Conservation (phyloP, 2,797 vertebrate species). For the Balearica regulorum region DNA sequence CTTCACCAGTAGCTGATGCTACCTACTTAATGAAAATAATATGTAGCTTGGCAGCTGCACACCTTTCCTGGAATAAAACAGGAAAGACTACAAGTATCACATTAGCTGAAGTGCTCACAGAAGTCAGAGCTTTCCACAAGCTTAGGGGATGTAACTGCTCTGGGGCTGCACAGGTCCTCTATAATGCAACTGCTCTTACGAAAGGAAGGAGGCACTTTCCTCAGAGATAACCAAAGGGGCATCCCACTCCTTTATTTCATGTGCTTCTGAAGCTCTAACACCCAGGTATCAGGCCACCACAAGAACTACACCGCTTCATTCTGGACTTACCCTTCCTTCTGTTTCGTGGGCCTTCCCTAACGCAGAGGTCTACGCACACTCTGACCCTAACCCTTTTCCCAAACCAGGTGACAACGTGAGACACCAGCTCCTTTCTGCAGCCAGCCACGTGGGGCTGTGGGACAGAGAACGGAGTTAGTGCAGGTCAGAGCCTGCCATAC, state of each 20-base stretch:
- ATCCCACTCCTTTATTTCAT: neutral
- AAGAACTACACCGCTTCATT: neutral
- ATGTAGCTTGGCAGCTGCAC: neutral
- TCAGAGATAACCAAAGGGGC: neutral
- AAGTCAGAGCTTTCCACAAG: neutral
- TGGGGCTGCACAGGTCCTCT: neutral
- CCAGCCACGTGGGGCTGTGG: neutral
- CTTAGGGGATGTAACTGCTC: neutral
- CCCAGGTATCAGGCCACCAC: neutral
- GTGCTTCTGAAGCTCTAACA: neutral
- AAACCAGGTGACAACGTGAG: neutral
- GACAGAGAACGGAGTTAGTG: neutral
- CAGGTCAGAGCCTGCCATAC: neutral
- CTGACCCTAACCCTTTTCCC: neutral
- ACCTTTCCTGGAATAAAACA: neutral
- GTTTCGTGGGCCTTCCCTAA: neutral
- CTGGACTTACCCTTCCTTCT: neutral
- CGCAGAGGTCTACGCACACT: fast-evolving
- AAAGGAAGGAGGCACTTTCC: neutral
- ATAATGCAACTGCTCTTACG: neutral
- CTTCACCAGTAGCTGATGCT: neutral
- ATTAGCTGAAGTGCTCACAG: neutral
- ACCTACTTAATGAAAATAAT: neutral
- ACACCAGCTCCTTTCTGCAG: neutral
- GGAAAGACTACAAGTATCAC: neutral